phyloP scores from a whole-genome alignment of 2,888 invertebrate species.

The Pseudolycoriella hygida region DNA sequence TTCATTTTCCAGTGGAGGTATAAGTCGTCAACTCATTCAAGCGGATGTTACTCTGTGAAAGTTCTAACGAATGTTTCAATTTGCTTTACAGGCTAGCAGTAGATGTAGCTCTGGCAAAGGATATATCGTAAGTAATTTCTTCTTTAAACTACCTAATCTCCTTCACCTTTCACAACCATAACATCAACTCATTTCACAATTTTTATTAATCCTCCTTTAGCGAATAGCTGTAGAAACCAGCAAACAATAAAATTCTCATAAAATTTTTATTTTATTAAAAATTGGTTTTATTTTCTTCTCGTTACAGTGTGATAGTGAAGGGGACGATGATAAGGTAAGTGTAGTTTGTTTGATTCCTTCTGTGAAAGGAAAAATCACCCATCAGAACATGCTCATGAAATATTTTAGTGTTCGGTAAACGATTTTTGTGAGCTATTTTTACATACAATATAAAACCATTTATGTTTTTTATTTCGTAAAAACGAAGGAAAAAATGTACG shows the following conservation, averaged over 20 bases:
- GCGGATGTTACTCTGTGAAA: no score
- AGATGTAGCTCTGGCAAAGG: constrained; percentile 86
- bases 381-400: neutral
- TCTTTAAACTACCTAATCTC: neutral
- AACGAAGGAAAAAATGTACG: neutral
- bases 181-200: no score
- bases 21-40: no score
- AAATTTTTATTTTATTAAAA: neutral
- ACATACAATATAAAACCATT: neutral
- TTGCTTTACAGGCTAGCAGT: constrained; percentile 62
- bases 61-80: neutral
- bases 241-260: neutral
- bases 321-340: constrained; percentile 80
- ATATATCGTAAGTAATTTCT: constrained; percentile 81
- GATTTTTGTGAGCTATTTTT: neutral
- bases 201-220: no score
- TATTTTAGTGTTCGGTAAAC: neutral
- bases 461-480: neutral
- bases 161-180: no score
- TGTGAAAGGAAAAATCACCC: neutral
- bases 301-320: constrained; percentile 86
- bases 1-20: no score
- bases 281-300: constrained; percentile 29
- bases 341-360: constrained; percentile 10
- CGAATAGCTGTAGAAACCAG: no score